These are phyloP conservation scores for Acleris holmiana DNA, from an alignment of 2,888 invertebrate species.

Conservation along the genomic window DNA sequence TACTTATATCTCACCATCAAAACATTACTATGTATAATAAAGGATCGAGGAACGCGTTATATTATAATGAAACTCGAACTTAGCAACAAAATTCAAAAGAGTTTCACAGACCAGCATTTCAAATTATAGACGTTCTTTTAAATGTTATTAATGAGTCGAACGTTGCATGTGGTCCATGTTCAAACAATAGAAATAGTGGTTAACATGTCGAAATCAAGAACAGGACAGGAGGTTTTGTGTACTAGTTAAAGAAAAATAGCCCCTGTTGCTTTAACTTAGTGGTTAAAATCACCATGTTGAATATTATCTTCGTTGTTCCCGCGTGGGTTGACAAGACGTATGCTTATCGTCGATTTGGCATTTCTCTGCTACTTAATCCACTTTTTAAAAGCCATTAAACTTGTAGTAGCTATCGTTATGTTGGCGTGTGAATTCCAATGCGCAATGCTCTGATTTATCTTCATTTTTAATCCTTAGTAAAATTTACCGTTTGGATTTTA, in stretches of 20 bases:
- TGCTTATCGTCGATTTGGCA: constrained; percentile 79
- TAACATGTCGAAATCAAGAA: constrained; percentile 46
- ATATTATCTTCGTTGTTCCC: constrained; percentile 38
- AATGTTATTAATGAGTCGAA: constrained; percentile 36
- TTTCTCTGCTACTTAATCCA: constrained; percentile 81
- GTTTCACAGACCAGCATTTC: constrained; percentile 23
- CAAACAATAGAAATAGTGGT: constrained; percentile 49
- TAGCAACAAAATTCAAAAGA: constrained; percentile 17
- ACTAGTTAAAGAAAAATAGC: constrained; percentile 30
- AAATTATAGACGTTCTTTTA: constrained; percentile 34
- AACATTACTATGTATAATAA: constrained; percentile 14
- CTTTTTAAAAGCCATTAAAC: constrained; percentile 77
- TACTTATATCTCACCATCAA: constrained; percentile 17
- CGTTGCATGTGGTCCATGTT: constrained; percentile 37
- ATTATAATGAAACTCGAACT: constrained; percentile 21
- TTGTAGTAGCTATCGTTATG: constrained; percentile 72
- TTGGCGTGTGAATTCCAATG: constrained; percentile 56
- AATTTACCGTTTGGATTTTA: background rate
- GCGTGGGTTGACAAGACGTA: constrained; percentile 80
- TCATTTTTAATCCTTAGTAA: background rate
- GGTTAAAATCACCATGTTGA: constrained; percentile 46
- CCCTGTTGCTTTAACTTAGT: constrained; percentile 49
- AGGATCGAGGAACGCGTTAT: constrained; percentile 18
- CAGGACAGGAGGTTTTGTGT: constrained; percentile 40
- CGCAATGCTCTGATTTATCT: constrained; percentile 14